These are phyloP conservation scores for Cistogaster globosa DNA, from an alignment of 2,888 invertebrate species.

Conservation along the genomic window DNA sequence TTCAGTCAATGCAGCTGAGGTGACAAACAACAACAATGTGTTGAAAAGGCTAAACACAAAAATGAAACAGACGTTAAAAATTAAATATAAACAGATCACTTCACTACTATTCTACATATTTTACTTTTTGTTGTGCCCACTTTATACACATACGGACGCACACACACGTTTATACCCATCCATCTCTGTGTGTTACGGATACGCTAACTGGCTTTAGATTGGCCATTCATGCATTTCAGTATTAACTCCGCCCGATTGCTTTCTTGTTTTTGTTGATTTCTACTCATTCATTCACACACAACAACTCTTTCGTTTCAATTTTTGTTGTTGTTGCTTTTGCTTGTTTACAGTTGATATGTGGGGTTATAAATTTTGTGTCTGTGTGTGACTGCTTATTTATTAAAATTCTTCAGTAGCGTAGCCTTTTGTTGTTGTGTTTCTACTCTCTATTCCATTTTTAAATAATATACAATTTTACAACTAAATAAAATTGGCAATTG, in stretches of 20 bases:
- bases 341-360: background rate
- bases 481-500: no score
- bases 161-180: conserved; percentile 48
- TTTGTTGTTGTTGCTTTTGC: conserved; percentile 20
- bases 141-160: conserved; percentile 4
- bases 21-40: conserved; percentile 31
- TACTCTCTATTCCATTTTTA: no score
- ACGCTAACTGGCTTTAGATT: conserved; percentile 83
- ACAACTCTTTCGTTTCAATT: conserved; percentile 47
- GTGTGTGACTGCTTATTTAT: background rate
- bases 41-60: conserved; percentile 35
- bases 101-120: conserved; percentile 78
- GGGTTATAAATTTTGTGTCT: background rate
- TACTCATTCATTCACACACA: conserved; percentile 66
- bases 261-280: conserved; percentile 57
- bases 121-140: conserved; percentile 71
- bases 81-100: conserved; percentile 25
- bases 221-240: conserved; percentile 83
- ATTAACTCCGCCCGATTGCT: conserved; percentile 82
- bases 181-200: conserved; percentile 77
- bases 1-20: conserved; percentile 12
- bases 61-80: conserved; percentile 50
- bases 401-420: background rate
- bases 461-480: no score
- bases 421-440: background rate